phyloP scores from a whole-genome alignment of 2,113 vertebrate genomes.

The Falco punctatus region DNA sequence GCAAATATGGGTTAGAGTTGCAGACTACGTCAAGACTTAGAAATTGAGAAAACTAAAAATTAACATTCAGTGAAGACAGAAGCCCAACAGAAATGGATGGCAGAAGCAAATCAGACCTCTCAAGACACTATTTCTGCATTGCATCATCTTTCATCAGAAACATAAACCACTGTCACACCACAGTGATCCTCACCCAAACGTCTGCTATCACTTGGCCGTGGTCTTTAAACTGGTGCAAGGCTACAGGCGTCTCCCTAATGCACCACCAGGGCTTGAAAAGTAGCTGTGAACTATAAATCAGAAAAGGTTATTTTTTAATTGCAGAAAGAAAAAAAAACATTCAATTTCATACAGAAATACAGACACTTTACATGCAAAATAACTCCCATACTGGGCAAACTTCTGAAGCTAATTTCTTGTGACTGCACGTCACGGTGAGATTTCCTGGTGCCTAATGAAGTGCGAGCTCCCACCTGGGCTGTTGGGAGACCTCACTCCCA shows the following conservation, averaged over 20 bases:
- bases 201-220: not conserved
- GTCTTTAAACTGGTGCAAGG: not conserved
- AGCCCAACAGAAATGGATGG: not conserved
- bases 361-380: not conserved
- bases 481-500: not conserved
- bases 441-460: not conserved
- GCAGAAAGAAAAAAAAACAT: not conserved
- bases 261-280: not conserved
- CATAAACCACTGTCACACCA: fast-evolving
- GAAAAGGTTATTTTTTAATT: not conserved
- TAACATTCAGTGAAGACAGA: not conserved
- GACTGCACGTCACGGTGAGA: not conserved
- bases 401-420: conserved; percentile 31
- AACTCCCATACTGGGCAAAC: not conserved
- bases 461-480: not conserved
- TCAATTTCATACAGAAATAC: not conserved
- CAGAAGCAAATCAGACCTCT: not conserved
- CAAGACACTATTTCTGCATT: not conserved
- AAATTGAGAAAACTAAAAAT: not conserved
- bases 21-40: not conserved
- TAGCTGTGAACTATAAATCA: not conserved
- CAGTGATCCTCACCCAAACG: not conserved
- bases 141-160: not conserved
- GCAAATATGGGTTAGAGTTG: not conserved
- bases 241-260: not conserved